A percentile compares a stretch with the other conserved stretches of the same genome.
phyloP scores from a whole-genome alignment of 2,888 invertebrate species.

The Pasiphila rectangulata region DNA sequence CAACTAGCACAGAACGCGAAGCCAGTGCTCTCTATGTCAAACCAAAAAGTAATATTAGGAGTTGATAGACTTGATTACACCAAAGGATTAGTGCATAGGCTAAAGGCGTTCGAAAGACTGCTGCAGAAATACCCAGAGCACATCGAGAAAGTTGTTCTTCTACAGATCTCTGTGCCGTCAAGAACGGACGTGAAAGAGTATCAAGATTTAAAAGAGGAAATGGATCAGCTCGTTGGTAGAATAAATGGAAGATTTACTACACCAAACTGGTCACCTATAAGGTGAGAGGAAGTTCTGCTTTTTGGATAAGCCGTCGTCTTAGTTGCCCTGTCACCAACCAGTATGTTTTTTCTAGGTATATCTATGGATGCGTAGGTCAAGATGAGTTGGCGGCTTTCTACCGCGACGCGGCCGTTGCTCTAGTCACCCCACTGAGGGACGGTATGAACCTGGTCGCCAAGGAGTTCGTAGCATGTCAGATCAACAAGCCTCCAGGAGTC shows the following conservation, averaged over 20 bases:
- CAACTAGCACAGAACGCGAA: conserved; percentile 87
- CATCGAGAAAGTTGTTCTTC: conserved; percentile 88
- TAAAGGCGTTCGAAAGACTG: conserved; percentile 90
- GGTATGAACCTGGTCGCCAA: conserved; percentile 97
- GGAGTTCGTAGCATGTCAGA: conserved; percentile 95
- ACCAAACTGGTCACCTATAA: conserved; percentile 95
- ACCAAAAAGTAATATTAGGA: conserved; percentile 90
- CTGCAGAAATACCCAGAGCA: conserved; percentile 92
- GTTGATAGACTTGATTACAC: conserved; percentile 95
- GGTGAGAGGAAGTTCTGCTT: conserved; percentile 49
- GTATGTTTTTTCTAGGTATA: conserved; percentile 77
- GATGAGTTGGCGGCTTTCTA: conserved; percentile 93
- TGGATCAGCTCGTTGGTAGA: conserved; percentile 92
- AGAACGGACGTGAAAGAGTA: conserved; percentile 95
- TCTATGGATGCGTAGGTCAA: conserved; percentile 93
- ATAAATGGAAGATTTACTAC: conserved; percentile 95
- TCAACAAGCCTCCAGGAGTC: conserved; percentile 91
- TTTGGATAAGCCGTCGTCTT: not conserved
- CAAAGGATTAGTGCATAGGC: conserved; percentile 90
- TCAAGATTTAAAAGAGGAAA: conserved; percentile 93
- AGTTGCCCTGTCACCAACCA: not conserved
- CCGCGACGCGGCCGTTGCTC: conserved; percentile 91
- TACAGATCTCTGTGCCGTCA: conserved; percentile 94
- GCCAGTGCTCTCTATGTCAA: conserved; percentile 83
- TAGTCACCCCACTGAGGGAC: conserved; percentile 93